A percentile compares a stretch with the other conserved stretches of the same genome.
Conservation (phyloP, 1,140 invertebrate genomes). For the Capitella teleta region DNA sequence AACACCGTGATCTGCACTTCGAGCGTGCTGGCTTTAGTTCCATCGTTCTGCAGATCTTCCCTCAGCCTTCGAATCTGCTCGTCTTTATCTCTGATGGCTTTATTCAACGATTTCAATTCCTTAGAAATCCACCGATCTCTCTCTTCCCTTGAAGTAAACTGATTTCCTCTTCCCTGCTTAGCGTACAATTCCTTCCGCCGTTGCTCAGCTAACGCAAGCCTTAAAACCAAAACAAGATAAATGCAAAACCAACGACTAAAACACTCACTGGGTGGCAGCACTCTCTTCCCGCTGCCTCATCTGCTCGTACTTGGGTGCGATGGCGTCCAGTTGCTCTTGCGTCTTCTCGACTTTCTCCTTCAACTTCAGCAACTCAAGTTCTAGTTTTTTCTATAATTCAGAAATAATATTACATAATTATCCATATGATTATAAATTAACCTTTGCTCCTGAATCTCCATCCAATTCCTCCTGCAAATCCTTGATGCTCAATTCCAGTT, state of each 20-base stretch:
- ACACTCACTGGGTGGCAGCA: conserved; percentile 46
- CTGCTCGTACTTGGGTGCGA: conserved; percentile 85
- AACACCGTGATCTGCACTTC: conserved; percentile 68
- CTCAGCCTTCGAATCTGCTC: conserved; percentile 54
- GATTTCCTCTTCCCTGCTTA: conserved; percentile 92
- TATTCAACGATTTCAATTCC: conserved; percentile 53
- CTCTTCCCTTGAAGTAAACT: conserved; percentile 92
- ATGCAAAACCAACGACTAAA: background rate
- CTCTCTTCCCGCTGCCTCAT: conserved; percentile 86
- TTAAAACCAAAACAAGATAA: conserved; percentile 16
- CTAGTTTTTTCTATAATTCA: conserved; percentile 69
- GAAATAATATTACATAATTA: no score
- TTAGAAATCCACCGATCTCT: conserved; percentile 94
- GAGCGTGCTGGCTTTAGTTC: conserved; percentile 66
- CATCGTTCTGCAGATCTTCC: conserved; percentile 75
- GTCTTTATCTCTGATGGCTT: conserved; percentile 48
- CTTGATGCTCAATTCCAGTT: conserved; percentile 86
- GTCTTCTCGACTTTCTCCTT: conserved; percentile 72
- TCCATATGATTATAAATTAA: no score
- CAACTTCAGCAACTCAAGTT: conserved; percentile 78
- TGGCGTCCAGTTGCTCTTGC: conserved; percentile 72
- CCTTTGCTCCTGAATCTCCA: conserved; percentile 81
- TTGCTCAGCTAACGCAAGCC: conserved; percentile 86
- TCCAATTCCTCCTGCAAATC: conserved; percentile 92
- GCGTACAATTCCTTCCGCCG: conserved; percentile 97